phyloP scores from a whole-genome alignment of 2,888 invertebrate species.

The Trissoscelio sp. region DNA sequence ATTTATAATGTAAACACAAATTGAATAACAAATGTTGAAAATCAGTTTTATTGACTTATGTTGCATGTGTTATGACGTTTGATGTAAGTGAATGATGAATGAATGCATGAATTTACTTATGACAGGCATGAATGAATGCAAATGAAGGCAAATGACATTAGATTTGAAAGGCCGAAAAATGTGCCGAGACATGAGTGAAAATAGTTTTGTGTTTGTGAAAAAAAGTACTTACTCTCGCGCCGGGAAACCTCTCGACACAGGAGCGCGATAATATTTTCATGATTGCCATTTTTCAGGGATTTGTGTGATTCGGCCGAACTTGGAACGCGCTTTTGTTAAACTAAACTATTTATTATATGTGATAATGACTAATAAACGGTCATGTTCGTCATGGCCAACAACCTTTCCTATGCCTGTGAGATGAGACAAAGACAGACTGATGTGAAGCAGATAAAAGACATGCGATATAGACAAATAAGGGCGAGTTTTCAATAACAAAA shows the following conservation, averaged over 20 bases:
- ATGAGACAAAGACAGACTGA: constrained; percentile 53
- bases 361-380: constrained; percentile 64
- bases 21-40: too few species aligned
- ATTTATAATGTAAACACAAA: too few species aligned
- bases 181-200: constrained; percentile 44
- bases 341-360: constrained; percentile 67
- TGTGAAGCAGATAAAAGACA: constrained; percentile 34
- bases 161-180: constrained; percentile 44
- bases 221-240: constrained; percentile 77
- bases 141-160: constrained; percentile 41
- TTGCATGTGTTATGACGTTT: too few species aligned
- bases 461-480: constrained; percentile 26
- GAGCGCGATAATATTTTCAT: constrained; percentile 78
- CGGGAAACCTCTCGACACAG: constrained; percentile 75
- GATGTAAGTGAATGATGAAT: too few species aligned
- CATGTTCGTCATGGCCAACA: constrained; percentile 63
- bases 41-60: too few species aligned
- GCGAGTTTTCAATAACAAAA: too few species aligned
- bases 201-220: constrained; percentile 14
- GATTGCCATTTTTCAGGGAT: constrained; percentile 75
- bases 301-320: constrained; percentile 9
- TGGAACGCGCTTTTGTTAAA: constrained; percentile 66
- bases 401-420: constrained; percentile 57
- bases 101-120: constrained; percentile 3
- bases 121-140: constrained; percentile 6